These are phyloP conservation scores for Grantiella picta DNA, from an alignment of 2,113 vertebrate genomes.

Conservation along the genomic window DNA sequence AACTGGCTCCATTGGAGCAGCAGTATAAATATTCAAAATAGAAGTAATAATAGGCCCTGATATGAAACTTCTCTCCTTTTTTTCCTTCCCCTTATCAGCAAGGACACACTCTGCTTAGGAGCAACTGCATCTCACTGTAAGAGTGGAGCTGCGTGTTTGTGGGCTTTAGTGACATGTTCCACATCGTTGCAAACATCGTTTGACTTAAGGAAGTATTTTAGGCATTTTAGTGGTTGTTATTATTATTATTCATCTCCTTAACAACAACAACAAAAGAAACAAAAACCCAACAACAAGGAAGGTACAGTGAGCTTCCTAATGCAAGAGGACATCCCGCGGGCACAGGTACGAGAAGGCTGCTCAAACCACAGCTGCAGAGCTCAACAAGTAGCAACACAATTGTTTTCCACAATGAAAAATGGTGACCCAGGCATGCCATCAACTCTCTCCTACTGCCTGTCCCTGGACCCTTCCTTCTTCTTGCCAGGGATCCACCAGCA, in stretches of 20 bases:
- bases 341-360: not conserved
- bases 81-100: not conserved
- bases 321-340: not conserved
- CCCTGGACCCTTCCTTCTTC: not conserved
- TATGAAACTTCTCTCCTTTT: not conserved
- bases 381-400: not conserved
- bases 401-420: not conserved
- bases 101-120: slow-evolving; percentile 6
- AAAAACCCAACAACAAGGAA: not conserved
- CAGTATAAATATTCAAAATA: slow-evolving; percentile 63
- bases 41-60: slow-evolving; percentile 55
- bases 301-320: not conserved
- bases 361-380: not conserved
- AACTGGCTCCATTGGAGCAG: slow-evolving; percentile 69
- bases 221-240: slow-evolving; percentile 20
- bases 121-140: not conserved
- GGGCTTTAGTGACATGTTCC: not conserved
- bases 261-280: not conserved
- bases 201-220: slow-evolving; percentile 10
- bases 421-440: accelerated
- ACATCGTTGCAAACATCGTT: not conserved
- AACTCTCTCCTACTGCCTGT: not conserved
- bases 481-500: not conserved
- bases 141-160: not conserved
- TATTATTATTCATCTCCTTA: slow-evolving; percentile 14